A percentile compares a stretch with the other conserved stretches of the same genome.
Evolutionary conservation across 2,888 invertebrate species (phyloP).

Genomic region (Lithophane leautieri): DNA sequence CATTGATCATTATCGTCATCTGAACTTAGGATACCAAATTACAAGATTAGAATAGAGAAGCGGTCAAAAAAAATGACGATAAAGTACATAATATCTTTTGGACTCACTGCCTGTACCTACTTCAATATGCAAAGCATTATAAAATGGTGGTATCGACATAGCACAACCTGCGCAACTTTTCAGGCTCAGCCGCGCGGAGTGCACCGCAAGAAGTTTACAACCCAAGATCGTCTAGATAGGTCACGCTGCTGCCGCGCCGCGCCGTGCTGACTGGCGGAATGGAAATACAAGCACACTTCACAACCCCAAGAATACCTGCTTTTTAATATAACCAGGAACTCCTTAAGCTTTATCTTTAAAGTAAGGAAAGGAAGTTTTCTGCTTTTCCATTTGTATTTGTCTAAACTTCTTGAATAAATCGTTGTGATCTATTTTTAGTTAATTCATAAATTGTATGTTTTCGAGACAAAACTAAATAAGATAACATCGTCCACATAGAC

Average conservation of each 20-base stretch:
- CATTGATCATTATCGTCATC: background rate
- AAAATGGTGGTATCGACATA: slow-evolving; percentile 30
- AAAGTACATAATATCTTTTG: background rate
- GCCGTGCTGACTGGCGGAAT: slow-evolving; percentile 60
- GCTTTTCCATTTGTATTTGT: background rate
- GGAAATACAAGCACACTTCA: slow-evolving; percentile 63
- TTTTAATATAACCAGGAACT: slow-evolving; percentile 8
- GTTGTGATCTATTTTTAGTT: background rate
- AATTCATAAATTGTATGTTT: no score
- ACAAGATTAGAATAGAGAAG: background rate
- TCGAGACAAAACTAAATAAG: background rate
- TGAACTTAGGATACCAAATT: background rate
- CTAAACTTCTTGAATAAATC: background rate
- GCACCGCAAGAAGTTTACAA: slow-evolving; percentile 66
- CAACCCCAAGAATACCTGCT: slow-evolving; percentile 41
- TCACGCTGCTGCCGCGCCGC: slow-evolving; percentile 65
- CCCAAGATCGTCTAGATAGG: slow-evolving; percentile 76
- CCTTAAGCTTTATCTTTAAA: slow-evolving; percentile 18
- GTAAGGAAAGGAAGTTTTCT: background rate
- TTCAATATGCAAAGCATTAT: background rate
- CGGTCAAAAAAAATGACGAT: background rate
- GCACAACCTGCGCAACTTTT: slow-evolving; percentile 34
- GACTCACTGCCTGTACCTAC: background rate
- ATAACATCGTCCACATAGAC: no score
- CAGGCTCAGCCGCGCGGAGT: slow-evolving; percentile 44